Evolutionary conservation across 2,888 invertebrate species (phyloP).

Genomic region (Rutpela maculata): DNA sequence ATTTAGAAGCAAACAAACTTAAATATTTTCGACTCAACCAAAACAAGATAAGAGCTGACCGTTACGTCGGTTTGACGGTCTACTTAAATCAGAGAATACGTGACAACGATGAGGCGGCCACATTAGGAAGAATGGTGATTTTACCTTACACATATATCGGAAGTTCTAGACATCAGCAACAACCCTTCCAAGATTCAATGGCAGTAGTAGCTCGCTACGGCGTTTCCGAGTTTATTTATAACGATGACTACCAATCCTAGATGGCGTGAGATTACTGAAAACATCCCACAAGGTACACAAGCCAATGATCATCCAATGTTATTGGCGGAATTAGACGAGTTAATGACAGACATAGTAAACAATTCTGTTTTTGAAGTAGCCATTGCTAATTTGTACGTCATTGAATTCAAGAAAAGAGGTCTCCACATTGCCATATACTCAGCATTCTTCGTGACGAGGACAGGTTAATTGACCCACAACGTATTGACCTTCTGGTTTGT

Average conservation of each 20-base stretch:
- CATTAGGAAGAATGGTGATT: conserved; percentile 29
- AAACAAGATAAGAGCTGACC: not conserved
- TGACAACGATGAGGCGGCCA: conserved; percentile 11
- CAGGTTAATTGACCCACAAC: not conserved
- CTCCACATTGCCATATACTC: conserved; percentile 31
- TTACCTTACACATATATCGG: conserved; percentile 32
- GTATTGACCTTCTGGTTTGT: not conserved
- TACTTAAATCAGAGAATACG: not conserved
- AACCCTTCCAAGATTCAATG: conserved; percentile 33
- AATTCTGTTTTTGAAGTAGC: not conserved
- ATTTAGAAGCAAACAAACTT: conserved; percentile 12
- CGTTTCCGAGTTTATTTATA: conserved; percentile 44
- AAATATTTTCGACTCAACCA: conserved; percentile 18
- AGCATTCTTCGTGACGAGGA: conserved; percentile 16
- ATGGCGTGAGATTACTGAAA: conserved; percentile 10
- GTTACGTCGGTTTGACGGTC: conserved; percentile 9
- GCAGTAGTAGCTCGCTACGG: conserved; percentile 32
- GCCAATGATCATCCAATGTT: conserved; percentile 33
- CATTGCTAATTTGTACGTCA: not conserved
- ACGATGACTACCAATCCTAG: conserved; percentile 52
- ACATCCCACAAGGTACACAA: not conserved
- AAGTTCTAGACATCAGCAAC: not conserved
- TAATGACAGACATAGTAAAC: not conserved
- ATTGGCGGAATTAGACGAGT: conserved; percentile 13
- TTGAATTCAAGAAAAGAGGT: conserved; percentile 41